Evolutionary conservation across 1,140 invertebrate genomes (phyloP).

Genomic region (Chironomus striatipennis): DNA sequence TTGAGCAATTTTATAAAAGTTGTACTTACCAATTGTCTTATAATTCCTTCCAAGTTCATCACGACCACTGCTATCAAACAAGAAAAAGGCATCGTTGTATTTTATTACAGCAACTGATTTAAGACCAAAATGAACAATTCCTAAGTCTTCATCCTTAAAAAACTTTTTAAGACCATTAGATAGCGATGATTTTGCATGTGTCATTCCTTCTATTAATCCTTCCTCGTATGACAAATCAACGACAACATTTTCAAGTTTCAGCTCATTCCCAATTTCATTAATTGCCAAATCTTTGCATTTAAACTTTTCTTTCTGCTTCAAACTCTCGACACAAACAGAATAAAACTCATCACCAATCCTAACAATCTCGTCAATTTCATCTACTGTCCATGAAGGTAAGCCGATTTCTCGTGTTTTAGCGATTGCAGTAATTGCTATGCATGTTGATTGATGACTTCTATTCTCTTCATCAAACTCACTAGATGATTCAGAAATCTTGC

Average conservation of each 20-base stretch:
- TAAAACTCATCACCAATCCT: constrained; percentile 16
- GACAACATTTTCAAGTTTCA: neutral
- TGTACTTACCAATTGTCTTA: neutral
- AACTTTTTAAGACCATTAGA: neutral
- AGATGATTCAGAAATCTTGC: neutral
- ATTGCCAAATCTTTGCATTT: neutral
- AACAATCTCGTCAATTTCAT: neutral
- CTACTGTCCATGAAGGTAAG: neutral
- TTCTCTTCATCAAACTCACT: neutral
- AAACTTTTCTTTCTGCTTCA: neutral
- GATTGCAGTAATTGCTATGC: neutral
- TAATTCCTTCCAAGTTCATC: neutral
- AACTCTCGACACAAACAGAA: neutral
- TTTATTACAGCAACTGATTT: neutral
- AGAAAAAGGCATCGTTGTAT: neutral
- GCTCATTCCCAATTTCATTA: neutral
- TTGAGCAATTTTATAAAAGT: too few species aligned
- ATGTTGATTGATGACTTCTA: neutral
- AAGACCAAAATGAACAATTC: neutral
- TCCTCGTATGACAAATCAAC: neutral
- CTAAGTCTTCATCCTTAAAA: neutral
- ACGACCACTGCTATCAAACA: neutral
- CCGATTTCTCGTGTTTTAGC: neutral
- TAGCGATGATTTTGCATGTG: neutral
- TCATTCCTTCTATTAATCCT: neutral